These are phyloP conservation scores for Caenorhabditis afra DNA, from an alignment of 2,888 invertebrate species.

Conservation along the genomic window DNA sequence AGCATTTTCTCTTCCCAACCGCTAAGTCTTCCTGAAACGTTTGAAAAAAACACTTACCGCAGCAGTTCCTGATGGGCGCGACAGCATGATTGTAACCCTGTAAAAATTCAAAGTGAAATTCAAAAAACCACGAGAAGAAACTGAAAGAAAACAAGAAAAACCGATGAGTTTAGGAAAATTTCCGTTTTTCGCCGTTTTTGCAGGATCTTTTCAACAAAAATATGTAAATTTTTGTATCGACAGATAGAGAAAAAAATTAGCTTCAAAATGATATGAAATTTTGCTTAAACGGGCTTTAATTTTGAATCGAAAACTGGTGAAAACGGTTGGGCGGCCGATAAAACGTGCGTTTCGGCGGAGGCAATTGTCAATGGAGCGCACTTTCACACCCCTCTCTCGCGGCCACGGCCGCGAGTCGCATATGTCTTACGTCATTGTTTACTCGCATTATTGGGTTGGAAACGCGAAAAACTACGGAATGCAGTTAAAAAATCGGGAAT, in stretches of 20 bases:
- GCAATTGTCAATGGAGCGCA: constrained; percentile 19
- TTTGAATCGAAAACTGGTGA: background rate
- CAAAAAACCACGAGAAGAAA: constrained; percentile 7
- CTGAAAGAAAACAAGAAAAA: background rate
- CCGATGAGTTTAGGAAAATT: background rate
- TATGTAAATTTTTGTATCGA: background rate
- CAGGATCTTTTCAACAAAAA: background rate
- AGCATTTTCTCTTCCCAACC: too few relatives aligned
- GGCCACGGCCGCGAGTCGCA: background rate
- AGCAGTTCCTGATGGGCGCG: constrained; percentile 52
- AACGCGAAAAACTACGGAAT: too few relatives aligned
- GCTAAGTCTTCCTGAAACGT: too few relatives aligned
- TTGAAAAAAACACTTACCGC: constrained; percentile 43
- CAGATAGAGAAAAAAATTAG: constrained; percentile 27
- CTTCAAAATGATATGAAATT: background rate
- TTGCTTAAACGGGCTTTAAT: background rate
- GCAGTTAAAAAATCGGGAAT: too few relatives aligned
- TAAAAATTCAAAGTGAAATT: constrained; percentile 1
- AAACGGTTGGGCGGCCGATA: constrained; percentile 48
- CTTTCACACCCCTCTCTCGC: constrained; percentile 2
- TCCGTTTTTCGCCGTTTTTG: background rate
- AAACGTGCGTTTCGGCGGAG: constrained; percentile 28
- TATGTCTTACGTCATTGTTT: too few relatives aligned
- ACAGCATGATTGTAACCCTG: constrained; percentile 59
- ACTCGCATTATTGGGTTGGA: too few relatives aligned